phyloP scores from a whole-genome alignment of 1,140 invertebrate species.

The Bombus balteatus region DNA sequence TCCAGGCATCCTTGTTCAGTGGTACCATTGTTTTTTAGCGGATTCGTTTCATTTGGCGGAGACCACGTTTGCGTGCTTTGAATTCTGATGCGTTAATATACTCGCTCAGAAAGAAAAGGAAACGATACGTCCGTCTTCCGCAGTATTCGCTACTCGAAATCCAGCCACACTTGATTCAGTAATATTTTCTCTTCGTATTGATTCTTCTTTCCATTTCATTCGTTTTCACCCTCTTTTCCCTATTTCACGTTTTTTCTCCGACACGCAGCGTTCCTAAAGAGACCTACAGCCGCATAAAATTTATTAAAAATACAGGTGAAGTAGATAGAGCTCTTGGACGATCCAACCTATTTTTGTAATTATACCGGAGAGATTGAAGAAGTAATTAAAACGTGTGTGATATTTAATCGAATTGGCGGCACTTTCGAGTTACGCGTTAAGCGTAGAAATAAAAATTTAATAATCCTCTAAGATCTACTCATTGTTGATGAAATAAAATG shows the following conservation, averaged over 20 bases:
- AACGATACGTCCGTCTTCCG: background rate
- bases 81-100: slow-evolving; percentile 18
- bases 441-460: background rate
- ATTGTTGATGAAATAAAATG: too few relatives aligned
- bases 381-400: background rate
- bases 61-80: background rate
- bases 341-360: background rate
- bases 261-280: too few relatives aligned
- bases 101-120: background rate
- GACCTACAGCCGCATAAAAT: background rate
- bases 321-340: background rate
- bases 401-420: background rate
- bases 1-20: background rate
- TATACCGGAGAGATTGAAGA: background rate
- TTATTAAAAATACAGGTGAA: background rate
- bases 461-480: too few relatives aligned
- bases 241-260: background rate
- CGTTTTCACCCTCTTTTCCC: background rate
- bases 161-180: background rate
- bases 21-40: background rate
- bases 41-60: background rate
- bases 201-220: too few relatives aligned
- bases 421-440: background rate
- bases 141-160: background rate
- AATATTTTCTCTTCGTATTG: background rate